A percentile compares a stretch with the other conserved stretches of the same genome.
These are phyloP conservation scores for Yoshiicerus persimilis DNA, from an alignment of 1,140 invertebrate species.

Conservation along the genomic window DNA sequence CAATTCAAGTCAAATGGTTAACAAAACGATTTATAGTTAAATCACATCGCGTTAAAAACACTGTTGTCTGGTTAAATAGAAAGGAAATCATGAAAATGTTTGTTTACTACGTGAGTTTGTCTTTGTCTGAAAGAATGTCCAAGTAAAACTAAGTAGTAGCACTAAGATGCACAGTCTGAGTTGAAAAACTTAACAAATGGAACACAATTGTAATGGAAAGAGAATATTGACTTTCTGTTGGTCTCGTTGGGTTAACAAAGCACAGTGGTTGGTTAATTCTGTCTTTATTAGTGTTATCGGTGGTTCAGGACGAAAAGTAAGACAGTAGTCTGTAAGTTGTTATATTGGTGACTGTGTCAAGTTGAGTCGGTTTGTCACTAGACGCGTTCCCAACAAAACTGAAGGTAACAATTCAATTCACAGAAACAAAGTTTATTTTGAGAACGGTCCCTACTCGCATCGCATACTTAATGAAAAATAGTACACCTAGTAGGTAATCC, in stretches of 20 bases:
- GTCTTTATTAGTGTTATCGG: too few species aligned
- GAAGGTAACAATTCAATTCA: not conserved
- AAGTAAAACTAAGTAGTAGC: not conserved
- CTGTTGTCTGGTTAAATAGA: not conserved
- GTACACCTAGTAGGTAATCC: not conserved
- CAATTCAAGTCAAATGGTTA: not conserved
- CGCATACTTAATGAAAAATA: too few species aligned
- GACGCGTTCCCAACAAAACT: not conserved
- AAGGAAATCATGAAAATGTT: not conserved
- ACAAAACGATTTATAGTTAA: not conserved
- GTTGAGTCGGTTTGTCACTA: not conserved
- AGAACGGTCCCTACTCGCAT: not conserved
- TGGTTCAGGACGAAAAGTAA: not conserved
- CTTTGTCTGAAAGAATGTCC: not conserved
- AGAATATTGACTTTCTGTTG: not conserved
- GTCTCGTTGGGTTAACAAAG: not conserved
- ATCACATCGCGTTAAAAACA: not conserved
- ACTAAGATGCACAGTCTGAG: not conserved
- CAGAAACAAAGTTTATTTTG: not conserved
- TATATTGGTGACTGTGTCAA: not conserved
- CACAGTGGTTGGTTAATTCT: constrained; percentile 2
- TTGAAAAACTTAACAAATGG: not conserved
- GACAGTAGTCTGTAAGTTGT: not conserved
- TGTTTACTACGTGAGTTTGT: not conserved
- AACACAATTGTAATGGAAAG: not conserved